Evolutionary conservation across 1,140 invertebrate genomes (phyloP), one percentile per base, ranked within the genome.

Genomic region (Apis laboriosa): DNA sequence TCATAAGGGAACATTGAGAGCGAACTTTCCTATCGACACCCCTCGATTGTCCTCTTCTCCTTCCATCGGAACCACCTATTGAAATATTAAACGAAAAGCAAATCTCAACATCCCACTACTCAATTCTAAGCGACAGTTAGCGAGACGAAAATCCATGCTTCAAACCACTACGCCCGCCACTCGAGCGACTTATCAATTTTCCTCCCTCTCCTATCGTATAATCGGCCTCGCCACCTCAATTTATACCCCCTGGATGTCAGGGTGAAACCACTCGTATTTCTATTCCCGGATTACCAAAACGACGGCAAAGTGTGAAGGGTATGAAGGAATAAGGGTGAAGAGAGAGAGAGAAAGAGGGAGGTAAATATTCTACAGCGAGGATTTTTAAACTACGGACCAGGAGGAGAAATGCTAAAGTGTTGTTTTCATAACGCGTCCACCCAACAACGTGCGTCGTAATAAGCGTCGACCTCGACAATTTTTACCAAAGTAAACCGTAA

Each of bases 331-430:
- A 43, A 64, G 63, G 11, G 56, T 34, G 67, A 83, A 53, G 63
- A 49, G 43, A 21, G 17, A 12, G 17, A 67, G 13, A 28, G 13
- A 21, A 1, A 72, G 61, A 34, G 70, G 49, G 85, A 78, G 83
- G 86, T 86, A 91, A 91, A 91, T 91, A 91, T 89, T 91, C 86
- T 56, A 55, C 77, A 77, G 79, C 86, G 87, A 77, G 80, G 75
- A 43, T 85, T 77, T 60, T 67, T 68, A 83, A 83, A 58, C 63
- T 43, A 21, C 13, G 71, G 28, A 34, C 58, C 67, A 63, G 34
- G 55, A 51, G 58, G 24, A 34, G 79, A 61, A 78, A 81, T 51
- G 19, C 60, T 43, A 24, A 28, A 61, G 56, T 68, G 73, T 84
- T 86, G 77, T 86, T 89, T 88, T 88, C 83, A 53, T 88, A 89